Conservation (phyloP, 2,113 vertebrate species). For the Rhadina sibilatrix region DNA sequence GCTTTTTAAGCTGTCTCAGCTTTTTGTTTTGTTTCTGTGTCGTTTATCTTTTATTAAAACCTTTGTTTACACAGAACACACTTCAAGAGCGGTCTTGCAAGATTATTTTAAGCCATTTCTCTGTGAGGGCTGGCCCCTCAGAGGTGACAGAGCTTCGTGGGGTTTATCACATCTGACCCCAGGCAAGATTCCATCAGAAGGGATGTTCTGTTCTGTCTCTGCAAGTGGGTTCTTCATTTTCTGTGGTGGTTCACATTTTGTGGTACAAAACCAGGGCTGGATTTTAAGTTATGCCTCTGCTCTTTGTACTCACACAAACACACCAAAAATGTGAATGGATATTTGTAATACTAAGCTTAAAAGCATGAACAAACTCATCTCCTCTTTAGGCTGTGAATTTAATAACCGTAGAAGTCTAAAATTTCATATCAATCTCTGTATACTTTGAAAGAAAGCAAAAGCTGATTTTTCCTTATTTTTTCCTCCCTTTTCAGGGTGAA, state of each 20-base stretch:
- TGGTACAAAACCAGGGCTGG: background rate
- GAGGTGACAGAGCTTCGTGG: background rate
- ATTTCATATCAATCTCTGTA: background rate
- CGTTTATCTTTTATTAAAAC: background rate
- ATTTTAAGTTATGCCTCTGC: background rate
- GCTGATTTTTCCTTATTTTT: background rate
- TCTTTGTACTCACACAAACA: background rate
- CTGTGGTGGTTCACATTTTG: background rate
- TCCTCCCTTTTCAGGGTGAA: constrained; percentile 7
- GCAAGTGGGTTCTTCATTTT: background rate
- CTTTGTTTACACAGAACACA: background rate
- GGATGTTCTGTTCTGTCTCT: background rate
- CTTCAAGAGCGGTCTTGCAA: no score
- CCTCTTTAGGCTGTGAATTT: background rate
- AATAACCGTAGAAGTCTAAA: background rate
- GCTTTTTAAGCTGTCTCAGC: no score
- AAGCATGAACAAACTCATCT: background rate
- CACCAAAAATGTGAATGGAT: background rate
- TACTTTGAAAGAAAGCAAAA: background rate
- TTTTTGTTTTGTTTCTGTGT: background rate
- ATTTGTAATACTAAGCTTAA: background rate
- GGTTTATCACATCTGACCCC: background rate
- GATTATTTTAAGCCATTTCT: no score
- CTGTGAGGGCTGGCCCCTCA: background rate
- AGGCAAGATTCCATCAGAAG: background rate